Evolutionary conservation across 2,797 vertebrate genomes (phyloP).

Genomic region (Rhynchonycteris naso): DNA sequence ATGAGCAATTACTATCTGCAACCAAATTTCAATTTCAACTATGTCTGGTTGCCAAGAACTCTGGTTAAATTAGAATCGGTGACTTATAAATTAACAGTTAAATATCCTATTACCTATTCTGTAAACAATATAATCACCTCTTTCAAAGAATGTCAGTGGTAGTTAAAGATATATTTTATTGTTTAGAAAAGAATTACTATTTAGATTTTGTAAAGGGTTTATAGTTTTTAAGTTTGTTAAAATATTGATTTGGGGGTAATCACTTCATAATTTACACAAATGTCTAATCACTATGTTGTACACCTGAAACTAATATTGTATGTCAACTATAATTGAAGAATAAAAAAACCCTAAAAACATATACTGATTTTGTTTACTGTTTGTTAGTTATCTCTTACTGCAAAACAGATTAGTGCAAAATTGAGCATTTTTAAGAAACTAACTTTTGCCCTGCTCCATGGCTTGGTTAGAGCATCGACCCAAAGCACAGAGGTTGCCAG

Average conservation of each 20-base stretch:
- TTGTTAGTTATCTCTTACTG: not conserved
- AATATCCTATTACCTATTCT: conserved; percentile 76
- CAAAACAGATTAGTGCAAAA: not conserved
- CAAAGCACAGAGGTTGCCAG: no score
- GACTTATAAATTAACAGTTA: conserved; percentile 77
- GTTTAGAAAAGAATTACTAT: not conserved
- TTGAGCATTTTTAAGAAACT: not conserved
- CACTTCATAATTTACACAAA: not conserved
- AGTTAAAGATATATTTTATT: not conserved
- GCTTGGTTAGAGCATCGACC: no score
- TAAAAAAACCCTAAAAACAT: not conserved
- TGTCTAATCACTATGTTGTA: not conserved
- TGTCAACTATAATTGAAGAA: not conserved
- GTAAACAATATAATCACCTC: conserved; percentile 73
- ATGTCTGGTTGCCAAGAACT: conserved; percentile 47
- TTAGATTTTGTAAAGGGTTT: not conserved
- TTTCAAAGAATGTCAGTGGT: conserved; percentile 44
- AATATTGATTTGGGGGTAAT: not conserved
- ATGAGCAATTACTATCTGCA: not conserved
- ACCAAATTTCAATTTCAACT: conserved; percentile 21
- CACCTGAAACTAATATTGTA: not conserved
- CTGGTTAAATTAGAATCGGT: conserved; percentile 67
- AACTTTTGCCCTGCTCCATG: not conserved
- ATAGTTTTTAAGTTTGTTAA: not conserved
- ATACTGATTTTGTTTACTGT: not conserved